Evolutionary conservation across 2,888 invertebrate species (phyloP).

Genomic region (Drosophila stalkeri): DNA sequence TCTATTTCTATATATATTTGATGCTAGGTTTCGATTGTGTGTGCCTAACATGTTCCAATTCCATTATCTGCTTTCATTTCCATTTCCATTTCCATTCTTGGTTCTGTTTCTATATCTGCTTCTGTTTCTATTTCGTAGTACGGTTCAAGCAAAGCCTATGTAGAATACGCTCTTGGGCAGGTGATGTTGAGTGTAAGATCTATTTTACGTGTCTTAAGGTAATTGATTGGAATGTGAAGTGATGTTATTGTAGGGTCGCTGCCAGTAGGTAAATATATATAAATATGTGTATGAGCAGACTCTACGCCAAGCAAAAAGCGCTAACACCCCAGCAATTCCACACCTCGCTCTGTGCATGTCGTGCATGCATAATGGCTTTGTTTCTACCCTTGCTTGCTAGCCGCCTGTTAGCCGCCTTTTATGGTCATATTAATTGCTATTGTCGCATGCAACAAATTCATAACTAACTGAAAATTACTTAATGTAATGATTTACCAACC

Average conservation of each 20-base stretch:
- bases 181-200: constrained; percentile 69
- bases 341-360: constrained; percentile 18
- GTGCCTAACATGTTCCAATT: neutral
- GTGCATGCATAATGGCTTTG: constrained; percentile 23
- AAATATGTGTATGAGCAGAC: constrained; percentile 31
- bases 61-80: constrained; percentile 1
- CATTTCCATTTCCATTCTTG: neutral
- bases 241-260: constrained; percentile 62
- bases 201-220: constrained; percentile 65
- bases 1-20: neutral
- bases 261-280: constrained; percentile 66
- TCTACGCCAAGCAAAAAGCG: neutral
- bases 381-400: neutral
- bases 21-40: constrained; percentile 9
- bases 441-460: constrained; percentile 51
- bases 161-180: constrained; percentile 73
- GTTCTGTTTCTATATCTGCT: constrained; percentile 11
- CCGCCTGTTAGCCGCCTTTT: constrained; percentile 23
- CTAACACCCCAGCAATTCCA: neutral
- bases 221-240: constrained; percentile 71
- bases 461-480: constrained; percentile 45
- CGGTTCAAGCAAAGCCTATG: constrained; percentile 65
- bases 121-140: constrained; percentile 48
- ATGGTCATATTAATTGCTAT: constrained; percentile 45
- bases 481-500: constrained; percentile 1